phyloP scores from a whole-genome alignment of 92 coral and sea anemone species.

The Actinostola sp. region DNA sequence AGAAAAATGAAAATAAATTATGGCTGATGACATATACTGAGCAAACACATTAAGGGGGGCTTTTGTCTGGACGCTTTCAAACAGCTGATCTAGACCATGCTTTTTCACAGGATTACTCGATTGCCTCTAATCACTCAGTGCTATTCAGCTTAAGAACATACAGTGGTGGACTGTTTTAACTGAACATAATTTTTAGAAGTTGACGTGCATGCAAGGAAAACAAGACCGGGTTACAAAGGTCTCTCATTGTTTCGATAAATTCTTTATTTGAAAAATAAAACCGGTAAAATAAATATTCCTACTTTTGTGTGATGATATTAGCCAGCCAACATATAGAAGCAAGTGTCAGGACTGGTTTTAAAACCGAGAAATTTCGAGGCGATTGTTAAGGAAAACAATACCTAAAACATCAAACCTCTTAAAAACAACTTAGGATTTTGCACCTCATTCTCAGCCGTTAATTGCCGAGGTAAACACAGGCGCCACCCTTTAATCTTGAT shows the following conservation, averaged over 20 bases:
- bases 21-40: conserved; percentile 89
- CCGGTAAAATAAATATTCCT: conserved; percentile 24
- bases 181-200: not conserved
- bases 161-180: conserved; percentile 24
- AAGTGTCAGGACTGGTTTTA: conserved; percentile 26
- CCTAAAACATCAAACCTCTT: conserved; percentile 42
- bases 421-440: conserved; percentile 44
- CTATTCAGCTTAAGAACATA: conserved; percentile 19
- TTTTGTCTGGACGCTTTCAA: conserved; percentile 57
- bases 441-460: conserved; percentile 51
- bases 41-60: conserved; percentile 87
- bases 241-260: conserved; percentile 5
- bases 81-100: conserved; percentile 77
- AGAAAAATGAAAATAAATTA: conserved; percentile 83
- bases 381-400: conserved; percentile 38
- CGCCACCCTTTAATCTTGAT: conserved; percentile 32
- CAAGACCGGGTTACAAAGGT: conserved; percentile 16
- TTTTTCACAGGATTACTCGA: conserved; percentile 80
- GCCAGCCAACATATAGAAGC: conserved; percentile 13
- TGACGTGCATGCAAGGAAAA: conserved; percentile 19
- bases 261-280: too few species aligned
- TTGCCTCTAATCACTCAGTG: conserved; percentile 40
- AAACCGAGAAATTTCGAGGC: conserved; percentile 40
- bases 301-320: conserved; percentile 26
- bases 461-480: conserved; percentile 40